These are phyloP conservation scores for Alectoris magna DNA, from an alignment of 2,797 vertebrate genomes.

Conservation along the genomic window DNA sequence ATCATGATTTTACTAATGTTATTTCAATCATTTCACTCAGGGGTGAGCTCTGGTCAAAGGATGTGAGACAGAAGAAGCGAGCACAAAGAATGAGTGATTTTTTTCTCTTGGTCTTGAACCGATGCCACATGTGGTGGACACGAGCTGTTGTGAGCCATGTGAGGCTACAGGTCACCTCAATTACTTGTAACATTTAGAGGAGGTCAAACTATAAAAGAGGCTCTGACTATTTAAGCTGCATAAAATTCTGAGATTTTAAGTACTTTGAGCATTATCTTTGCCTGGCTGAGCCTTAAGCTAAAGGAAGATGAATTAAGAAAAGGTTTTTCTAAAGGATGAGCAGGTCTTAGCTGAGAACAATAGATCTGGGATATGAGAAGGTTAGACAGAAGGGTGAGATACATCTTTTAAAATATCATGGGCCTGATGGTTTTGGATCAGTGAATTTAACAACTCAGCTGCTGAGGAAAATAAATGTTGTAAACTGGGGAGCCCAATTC, in stretches of 20 bases:
- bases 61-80: not conserved
- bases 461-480: not conserved
- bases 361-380: not conserved
- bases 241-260: slow-evolving; percentile 2
- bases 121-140: rapidly evolving
- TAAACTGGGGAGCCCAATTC: not conserved
- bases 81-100: not conserved
- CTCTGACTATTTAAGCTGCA: not conserved
- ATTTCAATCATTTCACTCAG: not conserved
- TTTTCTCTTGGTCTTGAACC: not conserved
- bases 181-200: not conserved
- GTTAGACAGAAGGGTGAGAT: not conserved
- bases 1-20: not conserved
- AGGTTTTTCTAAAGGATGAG: not conserved
- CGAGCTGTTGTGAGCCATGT: not conserved
- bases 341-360: not conserved
- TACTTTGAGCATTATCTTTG: not conserved
- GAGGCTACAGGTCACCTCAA: not conserved
- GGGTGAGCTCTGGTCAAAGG: not conserved
- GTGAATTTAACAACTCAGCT: not conserved
- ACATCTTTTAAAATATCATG: not conserved
- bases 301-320: not conserved
- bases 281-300: not conserved
- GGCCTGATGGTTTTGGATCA: not conserved
- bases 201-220: not conserved